These are phyloP conservation scores for Drosophila baimaii DNA, from an alignment of 1,140 invertebrate species.

Conservation along the genomic window DNA sequence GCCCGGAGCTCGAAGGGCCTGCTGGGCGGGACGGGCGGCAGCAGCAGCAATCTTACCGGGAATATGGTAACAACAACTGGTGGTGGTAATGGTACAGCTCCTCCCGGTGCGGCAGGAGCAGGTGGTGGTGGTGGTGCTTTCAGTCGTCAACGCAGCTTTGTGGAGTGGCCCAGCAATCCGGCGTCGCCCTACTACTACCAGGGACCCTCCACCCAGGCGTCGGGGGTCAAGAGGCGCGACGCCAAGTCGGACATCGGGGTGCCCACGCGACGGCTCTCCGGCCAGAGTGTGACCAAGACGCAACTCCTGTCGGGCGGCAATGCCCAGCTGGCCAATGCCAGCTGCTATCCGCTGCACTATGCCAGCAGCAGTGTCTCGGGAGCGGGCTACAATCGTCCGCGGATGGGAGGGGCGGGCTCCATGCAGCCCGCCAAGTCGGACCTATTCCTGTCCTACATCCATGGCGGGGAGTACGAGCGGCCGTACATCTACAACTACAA, in stretches of 20 bases:
- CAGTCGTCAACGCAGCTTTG: slow-evolving; percentile 75
- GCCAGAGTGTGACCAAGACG: slow-evolving; percentile 77
- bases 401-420: slow-evolving; percentile 33
- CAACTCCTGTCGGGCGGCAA: slow-evolving; percentile 67
- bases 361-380: slow-evolving; percentile 61
- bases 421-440: slow-evolving; percentile 83
- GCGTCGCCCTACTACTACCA: slow-evolving; percentile 81
- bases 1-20: slow-evolving; percentile 43
- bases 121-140: slow-evolving; percentile 62
- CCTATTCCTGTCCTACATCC: slow-evolving; percentile 81
- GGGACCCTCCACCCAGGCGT: slow-evolving; percentile 60
- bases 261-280: slow-evolving; percentile 76
- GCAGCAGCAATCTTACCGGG: slow-evolving; percentile 72
- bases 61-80: slow-evolving; percentile 33
- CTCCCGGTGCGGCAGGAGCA: slow-evolving; percentile 21
- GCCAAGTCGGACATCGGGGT: slow-evolving; percentile 84
- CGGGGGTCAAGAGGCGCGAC: slow-evolving; percentile 72
- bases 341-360: slow-evolving; percentile 75
- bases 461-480: slow-evolving; percentile 75
- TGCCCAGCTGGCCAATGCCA: slow-evolving; percentile 66
- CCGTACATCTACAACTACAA: slow-evolving; percentile 83
- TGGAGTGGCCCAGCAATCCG: slow-evolving; percentile 81
- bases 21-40: slow-evolving; percentile 43
- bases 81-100: slow-evolving; percentile 38
- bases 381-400: slow-evolving; percentile 55